These are phyloP conservation scores for Melitaea cinxia DNA, from an alignment of 1,140 invertebrate genomes.

Conservation along the genomic window DNA sequence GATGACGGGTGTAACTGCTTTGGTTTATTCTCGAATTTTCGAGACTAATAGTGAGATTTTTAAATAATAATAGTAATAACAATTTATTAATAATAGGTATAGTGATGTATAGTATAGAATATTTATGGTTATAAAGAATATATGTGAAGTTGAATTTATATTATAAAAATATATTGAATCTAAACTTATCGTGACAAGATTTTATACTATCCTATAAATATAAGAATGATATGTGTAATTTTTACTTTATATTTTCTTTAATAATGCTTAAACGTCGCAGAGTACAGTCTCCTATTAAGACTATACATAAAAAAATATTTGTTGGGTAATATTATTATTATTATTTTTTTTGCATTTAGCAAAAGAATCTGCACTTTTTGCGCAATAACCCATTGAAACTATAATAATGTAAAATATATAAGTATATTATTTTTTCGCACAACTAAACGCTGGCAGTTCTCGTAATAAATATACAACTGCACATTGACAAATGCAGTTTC, in stretches of 20 bases:
- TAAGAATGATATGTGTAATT: neutral
- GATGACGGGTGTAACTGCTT: neutral
- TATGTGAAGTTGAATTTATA: slow-evolving; percentile 59
- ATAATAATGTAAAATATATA: too few species aligned
- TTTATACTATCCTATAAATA: slow-evolving; percentile 32
- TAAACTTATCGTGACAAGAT: slow-evolving; percentile 30
- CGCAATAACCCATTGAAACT: too few species aligned
- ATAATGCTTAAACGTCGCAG: neutral
- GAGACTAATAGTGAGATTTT: slow-evolving; percentile 64
- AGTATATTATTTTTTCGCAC: too few species aligned
- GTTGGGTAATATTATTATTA: too few species aligned
- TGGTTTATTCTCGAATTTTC: slow-evolving; percentile 29
- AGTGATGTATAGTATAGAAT: slow-evolving; percentile 27
- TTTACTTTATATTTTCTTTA: neutral
- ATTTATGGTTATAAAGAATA: slow-evolving; percentile 47
- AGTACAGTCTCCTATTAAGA: too few species aligned
- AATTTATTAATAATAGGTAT: slow-evolving; percentile 23
- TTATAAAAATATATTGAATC: slow-evolving; percentile 21
- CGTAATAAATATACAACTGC: too few species aligned
- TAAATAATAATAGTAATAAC: slow-evolving; percentile 43
- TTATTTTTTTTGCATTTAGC: too few species aligned
- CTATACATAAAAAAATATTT: too few species aligned
- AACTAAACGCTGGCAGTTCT: too few species aligned
- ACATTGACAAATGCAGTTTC: too few species aligned
- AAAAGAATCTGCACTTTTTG: too few species aligned